Conservation (phyloP, 2,113 vertebrate genomes). For the Brachirus orientalis region DNA sequence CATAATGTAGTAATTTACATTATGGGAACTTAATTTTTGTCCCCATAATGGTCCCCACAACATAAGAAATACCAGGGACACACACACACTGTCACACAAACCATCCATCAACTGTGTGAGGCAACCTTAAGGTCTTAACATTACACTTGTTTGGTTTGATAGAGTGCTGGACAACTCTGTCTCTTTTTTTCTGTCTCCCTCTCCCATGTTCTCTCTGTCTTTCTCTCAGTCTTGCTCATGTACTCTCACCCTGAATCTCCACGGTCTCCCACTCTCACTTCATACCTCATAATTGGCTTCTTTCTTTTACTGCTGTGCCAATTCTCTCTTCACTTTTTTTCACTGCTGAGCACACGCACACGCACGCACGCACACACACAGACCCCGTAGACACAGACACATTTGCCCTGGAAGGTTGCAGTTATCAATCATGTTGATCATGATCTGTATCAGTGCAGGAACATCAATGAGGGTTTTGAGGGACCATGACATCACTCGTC, state of each 20-base stretch:
- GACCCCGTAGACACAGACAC: too few relatives aligned
- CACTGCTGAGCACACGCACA: conserved; percentile 1
- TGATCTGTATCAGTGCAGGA: conserved; percentile 27
- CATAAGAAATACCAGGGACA: too few relatives aligned
- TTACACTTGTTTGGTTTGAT: conserved; percentile 74
- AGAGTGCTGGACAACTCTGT: conserved; percentile 62
- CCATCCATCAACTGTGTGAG: conserved; percentile 65
- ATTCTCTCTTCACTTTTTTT: conserved; percentile 2
- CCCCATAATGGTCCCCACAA: too few relatives aligned
- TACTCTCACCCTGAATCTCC: conserved; percentile 61
- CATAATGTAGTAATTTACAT: too few relatives aligned
- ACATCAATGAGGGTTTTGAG: conserved; percentile 43
- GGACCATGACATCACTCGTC: conserved; percentile 57
- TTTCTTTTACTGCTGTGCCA: background rate
- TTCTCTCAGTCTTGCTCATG: conserved; percentile 27
- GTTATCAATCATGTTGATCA: conserved; percentile 58
- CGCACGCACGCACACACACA: conserved; percentile 10
- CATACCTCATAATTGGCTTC: conserved; percentile 2
- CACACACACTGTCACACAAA: conserved; percentile 33
- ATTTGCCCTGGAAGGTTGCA: conserved; percentile 3
- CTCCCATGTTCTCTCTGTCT: conserved; percentile 26
- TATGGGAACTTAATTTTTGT: too few relatives aligned
- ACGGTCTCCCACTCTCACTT: conserved; percentile 5
- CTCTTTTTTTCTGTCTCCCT: conserved; percentile 48
- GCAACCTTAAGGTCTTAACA: conserved; percentile 68